phyloP scores from a whole-genome alignment of 2,113 vertebrate species.

The cat (Felis catus) region F.catus_Fca126_mat1.0 CM031418.1:83315501-83316000 shows the following conservation, averaged over 20 bases:
- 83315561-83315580: slow-evolving; percentile 41
- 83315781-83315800: too few relatives aligned
- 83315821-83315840: too few relatives aligned
- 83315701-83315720: slow-evolving; percentile 34
- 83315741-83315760: background rate
- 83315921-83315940: too few relatives aligned
- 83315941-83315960: too few relatives aligned
- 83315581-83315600: background rate
- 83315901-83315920: too few relatives aligned
- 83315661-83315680: slow-evolving; percentile 42
- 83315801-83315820: too few relatives aligned
- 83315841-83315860: too few relatives aligned
- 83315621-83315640: background rate
- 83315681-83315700: background rate
- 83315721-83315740: background rate
- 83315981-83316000: too few relatives aligned
- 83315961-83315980: too few relatives aligned
- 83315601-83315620: background rate
- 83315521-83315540: background rate
- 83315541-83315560: background rate
- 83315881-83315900: too few relatives aligned
- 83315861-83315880: too few relatives aligned
- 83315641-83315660: background rate
- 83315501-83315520: slow-evolving; percentile 31
- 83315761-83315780: too few relatives aligned